Percentiles rank a stretch among this genome's conserved stretches.
Conservation (phyloP, 2,797 vertebrate species). For the Molossus molossus region DNA sequence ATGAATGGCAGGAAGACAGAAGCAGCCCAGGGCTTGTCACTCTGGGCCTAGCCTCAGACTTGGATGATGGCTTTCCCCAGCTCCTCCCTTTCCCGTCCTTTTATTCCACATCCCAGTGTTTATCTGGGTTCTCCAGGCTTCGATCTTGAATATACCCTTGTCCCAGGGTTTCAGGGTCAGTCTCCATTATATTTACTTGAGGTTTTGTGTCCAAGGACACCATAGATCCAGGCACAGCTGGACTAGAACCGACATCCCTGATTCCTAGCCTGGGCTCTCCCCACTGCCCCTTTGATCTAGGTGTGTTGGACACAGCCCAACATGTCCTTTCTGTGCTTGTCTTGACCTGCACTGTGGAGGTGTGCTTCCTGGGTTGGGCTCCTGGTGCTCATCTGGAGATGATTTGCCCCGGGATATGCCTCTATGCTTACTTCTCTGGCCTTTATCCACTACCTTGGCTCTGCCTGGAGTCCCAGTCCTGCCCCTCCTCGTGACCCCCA, state of each 20-base stretch:
- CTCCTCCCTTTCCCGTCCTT: background rate
- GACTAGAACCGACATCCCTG: background rate
- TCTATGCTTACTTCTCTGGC: background rate
- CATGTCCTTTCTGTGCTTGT: background rate
- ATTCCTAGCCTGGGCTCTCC: background rate
- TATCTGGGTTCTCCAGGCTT: background rate
- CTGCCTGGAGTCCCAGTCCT: background rate
- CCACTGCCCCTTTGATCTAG: background rate
- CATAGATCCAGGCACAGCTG: background rate
- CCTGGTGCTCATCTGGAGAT: background rate
- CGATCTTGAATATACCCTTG: background rate
- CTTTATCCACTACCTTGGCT: background rate
- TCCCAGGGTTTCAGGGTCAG: background rate
- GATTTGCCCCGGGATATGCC: background rate
- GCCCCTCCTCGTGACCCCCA: fast-evolving
- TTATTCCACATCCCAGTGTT: background rate
- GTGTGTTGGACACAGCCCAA: background rate
- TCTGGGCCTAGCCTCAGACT: background rate
- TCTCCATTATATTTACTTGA: background rate
- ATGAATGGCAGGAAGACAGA: background rate
- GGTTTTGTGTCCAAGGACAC: background rate
- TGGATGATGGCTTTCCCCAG: background rate
- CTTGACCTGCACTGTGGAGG: background rate
- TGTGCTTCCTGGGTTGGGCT: background rate
- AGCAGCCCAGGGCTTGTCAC: background rate